A percentile compares a stretch with the other conserved stretches of the same genome.
These are phyloP conservation scores for Silvanus unidentatus DNA, from an alignment of 2,888 invertebrate species.

Conservation along the genomic window DNA sequence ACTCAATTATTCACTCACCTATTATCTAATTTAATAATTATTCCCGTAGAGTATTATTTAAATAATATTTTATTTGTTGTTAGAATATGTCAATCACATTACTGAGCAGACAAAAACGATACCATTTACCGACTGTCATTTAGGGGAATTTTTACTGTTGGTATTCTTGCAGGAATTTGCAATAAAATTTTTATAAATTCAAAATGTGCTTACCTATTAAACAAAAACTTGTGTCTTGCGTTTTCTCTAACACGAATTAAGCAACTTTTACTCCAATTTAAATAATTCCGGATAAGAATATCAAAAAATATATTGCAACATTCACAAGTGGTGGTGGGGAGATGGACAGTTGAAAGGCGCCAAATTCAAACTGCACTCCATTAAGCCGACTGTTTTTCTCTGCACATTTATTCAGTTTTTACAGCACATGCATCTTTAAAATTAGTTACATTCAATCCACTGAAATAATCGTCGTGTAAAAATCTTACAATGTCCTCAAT, in stretches of 20 bases:
- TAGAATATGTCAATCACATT: slow-evolving; percentile 18
- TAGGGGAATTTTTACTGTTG: neutral
- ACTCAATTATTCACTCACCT: slow-evolving; percentile 7
- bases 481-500: slow-evolving; percentile 84
- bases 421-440: slow-evolving; percentile 73
- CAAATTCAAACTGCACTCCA: too few species aligned
- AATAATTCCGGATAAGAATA: too few species aligned
- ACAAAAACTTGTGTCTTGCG: too few species aligned
- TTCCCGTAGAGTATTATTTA: neutral
- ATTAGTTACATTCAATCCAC: slow-evolving; percentile 77
- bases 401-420: slow-evolving; percentile 6
- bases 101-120: slow-evolving; percentile 14
- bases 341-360: too few species aligned
- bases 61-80: slow-evolving; percentile 12
- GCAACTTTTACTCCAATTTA: too few species aligned
- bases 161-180: too few species aligned
- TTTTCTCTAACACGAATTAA: too few species aligned
- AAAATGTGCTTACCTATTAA: too few species aligned
- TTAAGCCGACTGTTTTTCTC: too few species aligned
- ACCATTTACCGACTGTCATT: slow-evolving; percentile 3
- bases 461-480: slow-evolving; percentile 81
- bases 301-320: too few species aligned
- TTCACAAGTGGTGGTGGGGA: too few species aligned
- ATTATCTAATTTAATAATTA: slow-evolving; percentile 10
- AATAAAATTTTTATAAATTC: too few species aligned